These are phyloP conservation scores for Cryptocheilus praepositus DNA, from an alignment of 2,888 invertebrate species.

Conservation along the genomic window DNA sequence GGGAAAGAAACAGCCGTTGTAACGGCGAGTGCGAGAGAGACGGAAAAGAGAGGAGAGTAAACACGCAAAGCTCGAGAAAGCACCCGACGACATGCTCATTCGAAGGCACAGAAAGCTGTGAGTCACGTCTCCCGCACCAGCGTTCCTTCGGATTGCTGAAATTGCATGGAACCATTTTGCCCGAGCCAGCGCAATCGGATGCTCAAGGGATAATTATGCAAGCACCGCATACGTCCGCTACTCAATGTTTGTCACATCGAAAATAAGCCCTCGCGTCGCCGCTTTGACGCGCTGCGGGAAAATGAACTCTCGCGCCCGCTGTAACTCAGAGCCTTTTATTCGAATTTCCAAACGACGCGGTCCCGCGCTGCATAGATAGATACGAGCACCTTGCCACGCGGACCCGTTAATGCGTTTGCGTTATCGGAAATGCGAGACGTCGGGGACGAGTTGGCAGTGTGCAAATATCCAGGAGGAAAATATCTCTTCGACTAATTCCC, in stretches of 20 bases:
- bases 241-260: too few relatives aligned
- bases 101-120: too few relatives aligned
- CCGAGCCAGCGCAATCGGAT: constrained; percentile 8
- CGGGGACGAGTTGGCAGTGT: constrained; percentile 11
- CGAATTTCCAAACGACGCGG: too few relatives aligned
- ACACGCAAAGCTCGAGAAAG: neutral
- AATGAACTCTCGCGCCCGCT: too few relatives aligned
- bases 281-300: too few relatives aligned
- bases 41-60: neutral
- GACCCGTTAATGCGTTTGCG: neutral
- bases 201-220: neutral
- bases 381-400: neutral
- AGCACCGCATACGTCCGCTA: too few relatives aligned
- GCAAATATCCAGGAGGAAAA: constrained; percentile 1
- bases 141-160: constrained; percentile 9
- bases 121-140: neutral
- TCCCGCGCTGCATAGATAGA: too few relatives aligned
- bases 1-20: constrained; percentile 6
- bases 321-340: too few relatives aligned
- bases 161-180: constrained; percentile 15
- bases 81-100: neutral
- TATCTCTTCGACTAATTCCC: neutral
- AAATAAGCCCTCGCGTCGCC: too few relatives aligned
- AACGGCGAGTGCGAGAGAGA: neutral
- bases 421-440: constrained; percentile 13